Percentiles rank a stretch among this genome's conserved stretches.
These are phyloP conservation scores for Sciurus niger DNA, from an alignment of 2,113 vertebrate genomes.

Conservation along the genomic window DNA sequence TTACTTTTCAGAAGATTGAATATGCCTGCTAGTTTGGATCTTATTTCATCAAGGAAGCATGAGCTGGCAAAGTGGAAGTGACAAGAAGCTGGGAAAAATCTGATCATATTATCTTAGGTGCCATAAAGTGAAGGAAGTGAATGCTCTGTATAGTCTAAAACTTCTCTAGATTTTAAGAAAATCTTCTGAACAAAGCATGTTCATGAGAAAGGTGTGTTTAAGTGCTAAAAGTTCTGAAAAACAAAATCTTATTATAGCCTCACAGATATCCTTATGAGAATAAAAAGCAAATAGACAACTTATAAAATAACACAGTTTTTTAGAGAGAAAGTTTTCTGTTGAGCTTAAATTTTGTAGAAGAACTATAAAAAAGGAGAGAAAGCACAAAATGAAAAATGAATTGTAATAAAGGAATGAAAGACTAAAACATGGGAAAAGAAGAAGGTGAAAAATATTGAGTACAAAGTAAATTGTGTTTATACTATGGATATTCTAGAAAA, in stretches of 20 bases:
- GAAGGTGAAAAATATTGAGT: neutral
- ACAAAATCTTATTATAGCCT: neutral
- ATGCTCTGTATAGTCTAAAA: neutral
- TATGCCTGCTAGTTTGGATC: slow-evolving; percentile 17
- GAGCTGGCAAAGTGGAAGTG: slow-evolving; percentile 43
- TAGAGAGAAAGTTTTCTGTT: neutral
- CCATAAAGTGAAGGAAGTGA: slow-evolving; percentile 48
- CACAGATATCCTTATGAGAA: slow-evolving; percentile 52
- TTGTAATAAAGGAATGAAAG: slow-evolving; percentile 5
- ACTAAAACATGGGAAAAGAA: neutral
- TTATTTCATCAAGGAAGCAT: slow-evolving; percentile 45
- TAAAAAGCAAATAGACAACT: neutral
- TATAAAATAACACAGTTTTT: neutral
- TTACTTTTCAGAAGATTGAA: slow-evolving; percentile 54
- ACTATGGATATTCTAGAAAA: neutral
- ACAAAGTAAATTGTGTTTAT: neutral
- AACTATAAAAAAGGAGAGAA: neutral
- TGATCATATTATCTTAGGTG: neutral
- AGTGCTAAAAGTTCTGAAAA: neutral
- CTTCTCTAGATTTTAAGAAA: slow-evolving; percentile 56
- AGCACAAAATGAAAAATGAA: slow-evolving; percentile 16
- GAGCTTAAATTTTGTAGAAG: neutral
- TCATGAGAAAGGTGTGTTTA: slow-evolving; percentile 11
- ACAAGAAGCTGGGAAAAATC: slow-evolving; percentile 61
- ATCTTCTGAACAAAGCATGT: slow-evolving; percentile 40